Conservation (phyloP, 2,888 invertebrate genomes). For the Eristalinus aeneus region DNA sequence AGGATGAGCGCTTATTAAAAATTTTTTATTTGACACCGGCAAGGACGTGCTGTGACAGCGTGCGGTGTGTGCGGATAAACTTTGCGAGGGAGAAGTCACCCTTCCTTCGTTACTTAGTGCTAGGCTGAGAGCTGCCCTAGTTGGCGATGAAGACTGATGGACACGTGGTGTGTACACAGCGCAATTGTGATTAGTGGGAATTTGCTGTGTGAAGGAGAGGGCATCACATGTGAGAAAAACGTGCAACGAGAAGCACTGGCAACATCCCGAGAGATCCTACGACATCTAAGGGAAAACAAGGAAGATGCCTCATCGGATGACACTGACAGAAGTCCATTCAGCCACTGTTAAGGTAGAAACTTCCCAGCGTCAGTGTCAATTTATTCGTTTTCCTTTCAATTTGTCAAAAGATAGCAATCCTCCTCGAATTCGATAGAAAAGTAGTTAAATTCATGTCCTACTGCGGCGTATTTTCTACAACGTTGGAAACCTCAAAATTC, state of each 20-base stretch:
- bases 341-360: too few relatives aligned
- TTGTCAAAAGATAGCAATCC: not conserved
- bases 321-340: too few relatives aligned
- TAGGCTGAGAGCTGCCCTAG: not conserved
- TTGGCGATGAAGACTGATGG: not conserved
- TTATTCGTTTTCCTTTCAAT: too few relatives aligned
- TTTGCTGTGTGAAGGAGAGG: not conserved
- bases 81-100: not conserved
- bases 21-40: conserved; percentile 32
- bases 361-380: too few relatives aligned
- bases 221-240: too few relatives aligned
- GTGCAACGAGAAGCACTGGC: too few relatives aligned
- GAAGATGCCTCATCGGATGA: too few relatives aligned
- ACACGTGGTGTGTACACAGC: not conserved
- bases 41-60: conserved; percentile 22
- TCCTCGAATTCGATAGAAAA: not conserved
- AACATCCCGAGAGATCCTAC: too few relatives aligned
- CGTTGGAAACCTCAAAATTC: not conserved
- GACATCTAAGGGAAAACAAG: too few relatives aligned
- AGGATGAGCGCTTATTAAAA: conserved; percentile 34
- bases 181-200: not conserved
- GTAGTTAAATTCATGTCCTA: not conserved
- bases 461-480: too few relatives aligned
- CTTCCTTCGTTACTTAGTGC: not conserved
- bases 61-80: not conserved